Evolutionary conservation across 2,797 vertebrate species (phyloP), one percentile per base, ranked within the genome.

Genomic region (Bradypodion ventrale): DNA sequence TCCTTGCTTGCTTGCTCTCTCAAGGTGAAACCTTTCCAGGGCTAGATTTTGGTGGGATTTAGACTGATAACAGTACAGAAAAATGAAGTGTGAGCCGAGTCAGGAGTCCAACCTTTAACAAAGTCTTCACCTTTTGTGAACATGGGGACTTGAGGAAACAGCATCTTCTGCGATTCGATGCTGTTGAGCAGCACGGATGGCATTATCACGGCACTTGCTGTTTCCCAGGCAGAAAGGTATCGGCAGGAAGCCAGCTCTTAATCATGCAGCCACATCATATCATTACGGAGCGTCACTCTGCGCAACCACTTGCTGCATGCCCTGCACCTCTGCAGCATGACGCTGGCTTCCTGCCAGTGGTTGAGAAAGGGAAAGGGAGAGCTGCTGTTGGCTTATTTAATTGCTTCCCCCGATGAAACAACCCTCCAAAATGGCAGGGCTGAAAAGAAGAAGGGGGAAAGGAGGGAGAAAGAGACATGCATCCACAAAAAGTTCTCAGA

Each of bases 311-410:
- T 89, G 93, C 83, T 92, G 92, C 87, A 89, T 86, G 83, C 88
- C 93, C 90, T 90, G 92, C 92, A 0, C 87, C 83, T 93, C 89
- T 42, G 89, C 91, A 94, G 72, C 52, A 92, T 89, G 91, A 92
- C 90, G 88, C 92, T 94, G 93, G 89, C 92, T 93, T 94, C 89
- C 93, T 93, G 93, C 91, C 83, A 90, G 94, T 90, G 84, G 91
- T 78, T 92, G 87, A 89, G 90, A 89, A 83, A 91, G 83, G 89
- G 87, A n/a, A 4, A 27, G 27, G 10, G 62, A 89, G 87, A 90
- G 89, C 86, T 87, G 85, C 87, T 85, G 92, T 92, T 88, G 83
- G 90, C 79, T 91, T 91, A 88, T 91, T 85, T 93, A 94, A 94
- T 94, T 92, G 83, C 89, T 94, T 94, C 88, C 76, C 87, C 85